These are phyloP conservation scores for Sapajus apella DNA, from an alignment of 2,113 vertebrate species.

Conservation along the genomic window DNA sequence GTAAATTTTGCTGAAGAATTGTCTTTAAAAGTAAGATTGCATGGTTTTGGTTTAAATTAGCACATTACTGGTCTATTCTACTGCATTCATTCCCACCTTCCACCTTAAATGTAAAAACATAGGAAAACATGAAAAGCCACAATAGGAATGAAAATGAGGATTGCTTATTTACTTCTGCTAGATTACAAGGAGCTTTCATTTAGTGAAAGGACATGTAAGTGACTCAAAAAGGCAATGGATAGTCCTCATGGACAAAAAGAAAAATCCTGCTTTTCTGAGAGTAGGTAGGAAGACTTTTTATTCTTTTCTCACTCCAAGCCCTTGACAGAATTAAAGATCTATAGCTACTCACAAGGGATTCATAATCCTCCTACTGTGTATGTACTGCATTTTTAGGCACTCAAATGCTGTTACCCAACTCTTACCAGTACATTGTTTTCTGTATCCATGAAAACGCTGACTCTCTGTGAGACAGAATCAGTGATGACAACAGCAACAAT, in stretches of 20 bases:
- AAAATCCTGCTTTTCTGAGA: background rate
- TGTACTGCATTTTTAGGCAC: background rate
- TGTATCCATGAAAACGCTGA: background rate
- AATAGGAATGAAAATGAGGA: background rate
- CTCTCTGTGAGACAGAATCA: background rate
- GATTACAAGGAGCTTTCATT: background rate
- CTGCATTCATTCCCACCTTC: background rate
- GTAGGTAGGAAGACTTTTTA: background rate
- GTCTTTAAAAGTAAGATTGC: slow-evolving; percentile 15
- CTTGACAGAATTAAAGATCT: background rate
- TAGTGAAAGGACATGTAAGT: background rate
- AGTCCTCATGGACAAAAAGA: background rate
- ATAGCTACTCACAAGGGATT: background rate
- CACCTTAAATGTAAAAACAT: background rate
- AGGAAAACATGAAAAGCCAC: background rate
- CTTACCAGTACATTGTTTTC: background rate
- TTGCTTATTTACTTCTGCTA: background rate
- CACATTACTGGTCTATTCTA: background rate
- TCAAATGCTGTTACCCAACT: background rate
- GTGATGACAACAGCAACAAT: background rate
- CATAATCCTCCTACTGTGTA: background rate
- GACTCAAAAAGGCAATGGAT: background rate
- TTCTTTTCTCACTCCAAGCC: background rate
- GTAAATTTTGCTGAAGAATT: background rate
- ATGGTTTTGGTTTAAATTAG: slow-evolving; percentile 31